Conservation (phyloP, 2,888 invertebrate species). For the Sesia bembeciformis region DNA sequence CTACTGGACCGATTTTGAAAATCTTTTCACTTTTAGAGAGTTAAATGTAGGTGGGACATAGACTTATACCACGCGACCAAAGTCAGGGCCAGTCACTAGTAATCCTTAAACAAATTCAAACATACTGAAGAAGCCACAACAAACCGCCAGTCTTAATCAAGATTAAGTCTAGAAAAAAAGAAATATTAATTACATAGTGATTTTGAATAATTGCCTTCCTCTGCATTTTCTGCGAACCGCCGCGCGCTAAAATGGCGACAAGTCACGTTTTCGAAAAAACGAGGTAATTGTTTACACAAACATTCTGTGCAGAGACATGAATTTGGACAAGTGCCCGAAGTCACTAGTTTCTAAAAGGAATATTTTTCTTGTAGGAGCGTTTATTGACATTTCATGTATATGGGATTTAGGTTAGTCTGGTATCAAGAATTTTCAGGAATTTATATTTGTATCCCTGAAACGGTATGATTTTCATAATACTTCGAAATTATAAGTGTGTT, state of each 20-base stretch:
- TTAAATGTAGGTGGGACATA: no score
- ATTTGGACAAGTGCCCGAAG: slow-evolving; percentile 1
- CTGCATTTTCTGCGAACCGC: background rate
- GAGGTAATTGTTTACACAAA: background rate
- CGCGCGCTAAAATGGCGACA: background rate
- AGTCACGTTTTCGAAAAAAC: background rate
- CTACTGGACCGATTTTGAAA: no score
- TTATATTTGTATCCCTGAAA: background rate
- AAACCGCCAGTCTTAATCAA: no score
- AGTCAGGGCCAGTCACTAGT: no score
- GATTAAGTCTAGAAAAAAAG: no score
- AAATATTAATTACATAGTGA: no score
- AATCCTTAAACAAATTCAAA: no score
- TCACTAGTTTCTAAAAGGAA: background rate
- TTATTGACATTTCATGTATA: background rate
- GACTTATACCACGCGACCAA: no score
- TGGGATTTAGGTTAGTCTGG: background rate
- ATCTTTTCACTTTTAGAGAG: no score
- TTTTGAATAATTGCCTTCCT: no score
- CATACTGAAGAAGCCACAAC: no score
- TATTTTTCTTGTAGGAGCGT: background rate
- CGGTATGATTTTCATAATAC: background rate
- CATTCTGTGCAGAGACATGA: background rate
- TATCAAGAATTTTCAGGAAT: background rate
- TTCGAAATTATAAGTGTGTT: background rate